A percentile compares a stretch with the other conserved stretches of the same genome.
phyloP scores from a whole-genome alignment of 2,888 invertebrate genomes.

The Anodontia alba region DNA sequence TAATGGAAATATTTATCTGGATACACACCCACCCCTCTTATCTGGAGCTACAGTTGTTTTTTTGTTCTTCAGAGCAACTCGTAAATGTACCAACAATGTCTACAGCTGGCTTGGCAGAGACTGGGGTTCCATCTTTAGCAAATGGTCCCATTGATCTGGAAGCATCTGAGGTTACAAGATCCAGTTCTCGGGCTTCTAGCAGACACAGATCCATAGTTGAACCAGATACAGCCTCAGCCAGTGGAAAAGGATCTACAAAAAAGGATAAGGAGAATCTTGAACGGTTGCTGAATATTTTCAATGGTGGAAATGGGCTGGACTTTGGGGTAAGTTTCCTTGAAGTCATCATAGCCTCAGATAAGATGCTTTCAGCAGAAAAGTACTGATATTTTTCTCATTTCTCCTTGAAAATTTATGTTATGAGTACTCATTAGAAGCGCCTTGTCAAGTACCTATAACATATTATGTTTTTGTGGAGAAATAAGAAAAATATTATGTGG shows the following conservation, averaged over 20 bases:
- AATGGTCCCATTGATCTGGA: background rate
- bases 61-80: too few species aligned
- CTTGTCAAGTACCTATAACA: too few species aligned
- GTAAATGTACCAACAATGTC: background rate
- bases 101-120: background rate
- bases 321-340: conserved; percentile 52
- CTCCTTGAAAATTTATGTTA: too few species aligned
- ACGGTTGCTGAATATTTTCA: conserved; percentile 61
- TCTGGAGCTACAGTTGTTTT: too few species aligned
- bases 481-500: too few species aligned
- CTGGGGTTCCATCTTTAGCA: background rate
- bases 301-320: conserved; percentile 63
- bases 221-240: conserved; percentile 20
- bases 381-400: too few species aligned
- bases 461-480: too few species aligned
- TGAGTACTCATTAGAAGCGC: too few species aligned
- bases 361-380: too few species aligned
- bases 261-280: conserved; percentile 52
- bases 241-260: background rate
- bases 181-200: background rate
- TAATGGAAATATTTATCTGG: too few species aligned
- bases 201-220: background rate
- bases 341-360: background rate
- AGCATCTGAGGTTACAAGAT: background rate
- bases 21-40: too few species aligned